Evolutionary conservation across 92 coral and sea anemone genomes (phyloP).

Genomic region (Porites rus): DNA sequence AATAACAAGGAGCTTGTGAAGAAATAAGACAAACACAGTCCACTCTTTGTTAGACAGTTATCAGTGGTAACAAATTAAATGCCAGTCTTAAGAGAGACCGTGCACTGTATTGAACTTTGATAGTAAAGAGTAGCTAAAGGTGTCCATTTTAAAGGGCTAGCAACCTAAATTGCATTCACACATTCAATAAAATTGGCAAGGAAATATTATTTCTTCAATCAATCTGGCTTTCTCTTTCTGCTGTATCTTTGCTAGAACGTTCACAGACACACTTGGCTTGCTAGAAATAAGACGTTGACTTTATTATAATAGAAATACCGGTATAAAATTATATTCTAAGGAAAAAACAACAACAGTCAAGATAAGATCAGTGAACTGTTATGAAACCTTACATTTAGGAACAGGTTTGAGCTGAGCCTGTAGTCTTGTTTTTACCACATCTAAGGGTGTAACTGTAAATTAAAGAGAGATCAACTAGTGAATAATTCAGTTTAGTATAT

Average conservation of each 20-base stretch:
- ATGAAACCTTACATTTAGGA: slow-evolving; percentile 61
- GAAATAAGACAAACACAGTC: background rate
- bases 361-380: background rate
- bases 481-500: no score
- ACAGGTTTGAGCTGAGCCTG: slow-evolving; percentile 90
- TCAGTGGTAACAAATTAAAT: background rate
- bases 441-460: slow-evolving; percentile 92
- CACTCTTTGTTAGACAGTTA: background rate
- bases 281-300: no score
- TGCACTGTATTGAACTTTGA: background rate
- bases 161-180: background rate
- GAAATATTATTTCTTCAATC: no score
- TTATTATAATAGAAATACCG: no score
- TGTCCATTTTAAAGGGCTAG: background rate
- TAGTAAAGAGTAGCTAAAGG: background rate
- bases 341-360: no score
- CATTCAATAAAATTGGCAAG: no score
- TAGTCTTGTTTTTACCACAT: slow-evolving; percentile 92
- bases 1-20: slow-evolving; percentile 82
- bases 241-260: no score
- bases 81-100: background rate
- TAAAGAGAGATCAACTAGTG: background rate
- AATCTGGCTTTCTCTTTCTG: no score
- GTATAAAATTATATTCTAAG: background rate
- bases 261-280: no score